These are phyloP conservation scores for Numenius phaeopus DNA, from an alignment of 2,797 vertebrate genomes.

Conservation along the genomic window DNA sequence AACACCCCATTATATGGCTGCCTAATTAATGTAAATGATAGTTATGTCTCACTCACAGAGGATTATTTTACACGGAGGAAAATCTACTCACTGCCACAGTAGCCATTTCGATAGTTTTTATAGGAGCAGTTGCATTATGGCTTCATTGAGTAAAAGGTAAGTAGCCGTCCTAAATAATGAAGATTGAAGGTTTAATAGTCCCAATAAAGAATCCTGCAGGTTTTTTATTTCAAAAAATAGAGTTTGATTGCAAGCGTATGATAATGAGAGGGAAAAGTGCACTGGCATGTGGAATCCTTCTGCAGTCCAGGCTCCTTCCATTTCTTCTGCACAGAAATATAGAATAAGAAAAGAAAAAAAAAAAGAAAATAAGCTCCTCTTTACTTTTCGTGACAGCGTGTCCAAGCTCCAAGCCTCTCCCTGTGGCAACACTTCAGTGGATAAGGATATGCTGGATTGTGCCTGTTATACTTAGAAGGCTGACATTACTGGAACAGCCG, in stretches of 20 bases:
- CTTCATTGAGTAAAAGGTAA: constrained; percentile 75
- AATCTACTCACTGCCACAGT: constrained; percentile 67
- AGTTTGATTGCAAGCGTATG: constrained; percentile 51
- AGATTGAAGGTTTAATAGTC: constrained; percentile 68
- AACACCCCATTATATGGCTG: constrained; percentile 76
- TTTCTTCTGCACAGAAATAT: neutral
- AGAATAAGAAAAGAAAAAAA: neutral
- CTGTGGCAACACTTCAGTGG: neutral
- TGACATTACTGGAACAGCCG: neutral
- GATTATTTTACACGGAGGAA: constrained; percentile 74
- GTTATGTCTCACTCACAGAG: constrained; percentile 64
- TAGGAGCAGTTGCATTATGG: constrained; percentile 64
- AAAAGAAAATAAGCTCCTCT: neutral
- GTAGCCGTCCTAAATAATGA: constrained; percentile 71
- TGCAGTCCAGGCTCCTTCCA: neutral
- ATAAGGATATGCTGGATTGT: neutral
- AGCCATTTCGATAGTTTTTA: constrained; percentile 73
- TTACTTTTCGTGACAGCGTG: neutral
- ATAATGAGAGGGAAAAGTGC: constrained; percentile 64
- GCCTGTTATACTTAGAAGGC: neutral
- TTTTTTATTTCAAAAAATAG: constrained; percentile 62
- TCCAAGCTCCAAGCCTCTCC: neutral
- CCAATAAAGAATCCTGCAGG: constrained; percentile 46
- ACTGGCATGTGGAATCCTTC: neutral
- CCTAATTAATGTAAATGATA: constrained; percentile 81